These are phyloP conservation scores for Germaria angustata DNA, from an alignment of 2,888 invertebrate species.

Conservation along the genomic window DNA sequence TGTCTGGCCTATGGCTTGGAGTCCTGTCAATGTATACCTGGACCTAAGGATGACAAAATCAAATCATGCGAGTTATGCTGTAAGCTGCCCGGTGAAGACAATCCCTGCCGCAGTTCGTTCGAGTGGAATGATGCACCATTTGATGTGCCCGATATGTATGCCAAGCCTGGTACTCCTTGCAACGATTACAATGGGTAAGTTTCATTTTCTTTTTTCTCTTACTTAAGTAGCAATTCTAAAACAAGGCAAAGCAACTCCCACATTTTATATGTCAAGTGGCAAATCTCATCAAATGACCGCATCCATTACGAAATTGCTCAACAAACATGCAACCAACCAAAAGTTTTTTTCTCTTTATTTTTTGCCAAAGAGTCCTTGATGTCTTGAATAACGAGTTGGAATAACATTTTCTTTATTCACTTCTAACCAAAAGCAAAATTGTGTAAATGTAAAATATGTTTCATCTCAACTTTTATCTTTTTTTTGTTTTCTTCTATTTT, in stretches of 20 bases:
- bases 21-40: slow-evolving; percentile 95
- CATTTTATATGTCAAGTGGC: slow-evolving; percentile 55
- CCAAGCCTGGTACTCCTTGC: slow-evolving; percentile 96
- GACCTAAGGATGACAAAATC: slow-evolving; percentile 88
- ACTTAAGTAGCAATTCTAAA: neutral
- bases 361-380: slow-evolving; percentile 11
- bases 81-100: slow-evolving; percentile 89
- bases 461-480: slow-evolving; percentile 51
- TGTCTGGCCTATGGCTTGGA: slow-evolving; percentile 97
- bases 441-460: slow-evolving; percentile 28
- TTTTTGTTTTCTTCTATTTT: slow-evolving; percentile 38
- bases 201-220: neutral
- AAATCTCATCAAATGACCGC: slow-evolving; percentile 60
- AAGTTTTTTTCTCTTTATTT: neutral
- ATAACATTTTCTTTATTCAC: neutral
- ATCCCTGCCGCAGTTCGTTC: slow-evolving; percentile 92
- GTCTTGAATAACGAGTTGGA: slow-evolving; percentile 26
- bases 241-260: neutral
- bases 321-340: slow-evolving; percentile 40
- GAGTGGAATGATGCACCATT: slow-evolving; percentile 93
- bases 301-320: slow-evolving; percentile 61
- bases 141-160: slow-evolving; percentile 95
- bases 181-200: slow-evolving; percentile 92
- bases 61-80: slow-evolving; percentile 97
- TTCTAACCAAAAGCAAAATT: neutral